phyloP scores from a whole-genome alignment of 37 sponge, comb jelly and placozoan species.

The Diacarnus erythraeanus region DNA sequence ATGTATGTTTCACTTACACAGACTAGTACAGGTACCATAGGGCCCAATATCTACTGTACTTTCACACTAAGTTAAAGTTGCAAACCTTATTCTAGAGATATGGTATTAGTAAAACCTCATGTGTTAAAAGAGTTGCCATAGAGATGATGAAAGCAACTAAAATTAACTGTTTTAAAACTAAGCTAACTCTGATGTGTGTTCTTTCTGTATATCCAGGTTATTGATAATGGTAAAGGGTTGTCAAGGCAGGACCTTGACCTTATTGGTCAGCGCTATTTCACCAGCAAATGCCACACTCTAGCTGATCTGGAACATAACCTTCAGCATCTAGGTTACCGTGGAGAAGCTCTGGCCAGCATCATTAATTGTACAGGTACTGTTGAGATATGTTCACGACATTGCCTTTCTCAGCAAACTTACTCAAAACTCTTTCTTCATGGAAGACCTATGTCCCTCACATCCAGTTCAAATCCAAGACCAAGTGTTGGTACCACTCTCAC shows the following conservation, averaged over 20 bases:
- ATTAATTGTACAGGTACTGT: slow-evolving; percentile 43
- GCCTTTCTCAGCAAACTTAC: slow-evolving; percentile 46
- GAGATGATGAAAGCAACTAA: neutral
- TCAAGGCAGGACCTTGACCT: slow-evolving; percentile 32
- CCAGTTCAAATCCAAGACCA: neutral
- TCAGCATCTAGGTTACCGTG: slow-evolving; percentile 48
- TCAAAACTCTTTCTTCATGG: slow-evolving; percentile 53
- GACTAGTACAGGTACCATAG: no score
- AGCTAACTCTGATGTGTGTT: neutral
- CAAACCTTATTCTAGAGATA: neutral
- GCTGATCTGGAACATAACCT: slow-evolving; percentile 29
- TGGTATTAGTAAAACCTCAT: no score
- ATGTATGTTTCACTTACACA: neutral
- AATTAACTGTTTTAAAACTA: neutral
- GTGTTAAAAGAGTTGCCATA: neutral
- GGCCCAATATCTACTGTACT: no score
- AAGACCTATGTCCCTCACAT: neutral
- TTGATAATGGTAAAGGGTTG: slow-evolving; percentile 73
- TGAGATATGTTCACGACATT: slow-evolving; percentile 62
- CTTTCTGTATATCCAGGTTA: slow-evolving; percentile 31
- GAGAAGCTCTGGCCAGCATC: slow-evolving; percentile 72
- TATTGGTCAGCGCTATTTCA: slow-evolving; percentile 58
- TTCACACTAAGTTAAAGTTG: neutral
- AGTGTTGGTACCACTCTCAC: slow-evolving; percentile 70
- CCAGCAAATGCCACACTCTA: slow-evolving; percentile 61